Conservation (phyloP, 2,888 invertebrate genomes). For the Mycalesis mineus region DNA sequence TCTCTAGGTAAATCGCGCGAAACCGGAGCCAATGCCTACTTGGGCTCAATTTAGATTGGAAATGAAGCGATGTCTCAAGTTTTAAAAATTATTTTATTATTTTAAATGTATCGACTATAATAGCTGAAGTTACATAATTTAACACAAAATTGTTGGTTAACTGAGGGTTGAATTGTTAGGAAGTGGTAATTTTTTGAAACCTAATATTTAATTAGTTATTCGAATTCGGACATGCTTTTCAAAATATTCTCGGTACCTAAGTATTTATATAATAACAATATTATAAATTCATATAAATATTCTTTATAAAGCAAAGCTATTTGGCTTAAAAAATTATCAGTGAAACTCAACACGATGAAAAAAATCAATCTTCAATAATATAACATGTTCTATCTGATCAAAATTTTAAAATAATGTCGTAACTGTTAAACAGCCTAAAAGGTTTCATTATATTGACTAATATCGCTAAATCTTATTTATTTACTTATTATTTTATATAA, state of each 20-base stretch:
- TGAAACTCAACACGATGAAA: slow-evolving; percentile 24
- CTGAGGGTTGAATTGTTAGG: too few relatives aligned
- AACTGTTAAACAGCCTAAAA: slow-evolving; percentile 72
- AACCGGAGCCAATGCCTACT: too few relatives aligned
- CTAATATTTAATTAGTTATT: too few relatives aligned
- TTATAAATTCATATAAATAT: slow-evolving; percentile 47
- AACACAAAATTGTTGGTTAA: too few relatives aligned
- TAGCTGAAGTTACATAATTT: too few relatives aligned
- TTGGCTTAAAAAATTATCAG: slow-evolving; percentile 13
- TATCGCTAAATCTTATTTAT: slow-evolving; percentile 50
- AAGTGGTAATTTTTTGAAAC: too few relatives aligned
- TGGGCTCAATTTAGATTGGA: too few relatives aligned
- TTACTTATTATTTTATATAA: slow-evolving; percentile 52
- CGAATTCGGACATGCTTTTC: slow-evolving; percentile 10
- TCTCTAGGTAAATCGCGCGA: too few relatives aligned
- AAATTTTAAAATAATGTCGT: slow-evolving; percentile 28
- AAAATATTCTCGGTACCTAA: slow-evolving; percentile 39
- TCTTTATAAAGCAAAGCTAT: slow-evolving; percentile 56
- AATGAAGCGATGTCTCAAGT: too few relatives aligned
- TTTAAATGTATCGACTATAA: too few relatives aligned
- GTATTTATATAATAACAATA: slow-evolving; percentile 48
- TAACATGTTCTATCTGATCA: slow-evolving; percentile 14
- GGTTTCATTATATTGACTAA: slow-evolving; percentile 68
- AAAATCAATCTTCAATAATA: slow-evolving; percentile 26
- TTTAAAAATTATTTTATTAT: too few relatives aligned